Conservation (phyloP, 2,888 invertebrate genomes). For the Idaea straminata region DNA sequence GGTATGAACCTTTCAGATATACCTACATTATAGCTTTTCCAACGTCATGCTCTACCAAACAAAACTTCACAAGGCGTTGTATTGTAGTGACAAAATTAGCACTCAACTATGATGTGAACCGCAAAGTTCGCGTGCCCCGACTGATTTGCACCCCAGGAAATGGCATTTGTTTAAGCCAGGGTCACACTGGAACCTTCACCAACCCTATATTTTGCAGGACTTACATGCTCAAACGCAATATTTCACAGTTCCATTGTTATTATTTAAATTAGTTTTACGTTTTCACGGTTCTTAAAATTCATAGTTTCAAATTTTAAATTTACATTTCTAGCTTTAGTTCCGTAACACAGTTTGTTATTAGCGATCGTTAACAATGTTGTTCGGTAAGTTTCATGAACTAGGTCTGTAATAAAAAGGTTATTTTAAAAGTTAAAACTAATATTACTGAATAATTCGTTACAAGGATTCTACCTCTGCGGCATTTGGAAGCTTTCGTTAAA, state of each 20-base stretch:
- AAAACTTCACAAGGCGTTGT: constrained; percentile 43
- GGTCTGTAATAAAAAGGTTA: not conserved
- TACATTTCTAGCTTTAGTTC: not conserved
- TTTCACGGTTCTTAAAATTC: constrained; percentile 8
- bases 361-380: not conserved
- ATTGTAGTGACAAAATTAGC: constrained; percentile 62
- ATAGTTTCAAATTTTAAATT: not conserved
- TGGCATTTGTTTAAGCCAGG: constrained; percentile 51
- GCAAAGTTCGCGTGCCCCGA: constrained; percentile 55
- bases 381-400: not conserved
- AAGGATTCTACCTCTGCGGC: not conserved
- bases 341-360: not conserved
- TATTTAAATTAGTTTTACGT: constrained; percentile 15
- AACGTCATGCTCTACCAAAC: not conserved
- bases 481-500: constrained; percentile 7
- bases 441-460: not conserved
- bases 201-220: constrained; percentile 36
- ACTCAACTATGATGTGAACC: constrained; percentile 37
- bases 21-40: not conserved
- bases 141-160: constrained; percentile 60
- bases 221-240: constrained; percentile 26
- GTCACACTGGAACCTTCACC: constrained; percentile 36
- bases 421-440: not conserved
- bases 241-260: constrained; percentile 16
- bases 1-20: too few relatives aligned